These are phyloP conservation scores for Oreocharis arfaki DNA, from an alignment of 2,113 vertebrate genomes.

Conservation along the genomic window DNA sequence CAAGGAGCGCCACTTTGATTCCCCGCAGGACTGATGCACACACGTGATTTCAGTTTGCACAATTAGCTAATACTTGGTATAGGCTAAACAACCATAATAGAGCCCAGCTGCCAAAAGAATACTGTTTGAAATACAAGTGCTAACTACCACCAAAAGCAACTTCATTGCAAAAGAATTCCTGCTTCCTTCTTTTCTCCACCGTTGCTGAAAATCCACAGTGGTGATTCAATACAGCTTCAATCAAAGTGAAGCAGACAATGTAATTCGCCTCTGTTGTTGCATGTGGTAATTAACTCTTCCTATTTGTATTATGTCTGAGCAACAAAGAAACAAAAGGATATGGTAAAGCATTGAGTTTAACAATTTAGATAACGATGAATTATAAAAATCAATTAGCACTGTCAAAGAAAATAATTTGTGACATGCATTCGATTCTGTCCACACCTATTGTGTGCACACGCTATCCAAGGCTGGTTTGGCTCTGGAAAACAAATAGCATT, in stretches of 20 bases:
- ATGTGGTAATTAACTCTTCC: slow-evolving; percentile 66
- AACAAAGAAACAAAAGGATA: slow-evolving; percentile 20
- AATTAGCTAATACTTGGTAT: neutral
- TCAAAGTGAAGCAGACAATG: slow-evolving; percentile 23
- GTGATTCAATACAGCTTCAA: slow-evolving; percentile 16
- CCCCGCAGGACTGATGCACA: neutral
- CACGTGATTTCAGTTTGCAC: neutral
- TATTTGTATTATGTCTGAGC: slow-evolving; percentile 10
- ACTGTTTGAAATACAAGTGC: neutral
- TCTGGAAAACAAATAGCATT: slow-evolving; percentile 11
- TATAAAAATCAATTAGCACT: slow-evolving; percentile 51
- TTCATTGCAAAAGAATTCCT: neutral
- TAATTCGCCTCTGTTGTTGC: neutral
- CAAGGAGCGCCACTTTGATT: neutral
- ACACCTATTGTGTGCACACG: neutral
- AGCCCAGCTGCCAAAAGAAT: neutral
- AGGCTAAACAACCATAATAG: neutral
- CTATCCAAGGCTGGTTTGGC: neutral
- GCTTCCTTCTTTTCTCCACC: neutral
- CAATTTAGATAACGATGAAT: slow-evolving; percentile 43
- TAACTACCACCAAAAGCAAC: neutral
- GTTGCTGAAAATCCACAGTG: neutral
- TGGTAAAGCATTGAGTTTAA: slow-evolving; percentile 20
- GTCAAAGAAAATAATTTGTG: slow-evolving; percentile 36
- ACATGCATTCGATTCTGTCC: neutral